Conservation (phyloP, 2,113 vertebrate species). For the Deroptyus accipitrinus region DNA sequence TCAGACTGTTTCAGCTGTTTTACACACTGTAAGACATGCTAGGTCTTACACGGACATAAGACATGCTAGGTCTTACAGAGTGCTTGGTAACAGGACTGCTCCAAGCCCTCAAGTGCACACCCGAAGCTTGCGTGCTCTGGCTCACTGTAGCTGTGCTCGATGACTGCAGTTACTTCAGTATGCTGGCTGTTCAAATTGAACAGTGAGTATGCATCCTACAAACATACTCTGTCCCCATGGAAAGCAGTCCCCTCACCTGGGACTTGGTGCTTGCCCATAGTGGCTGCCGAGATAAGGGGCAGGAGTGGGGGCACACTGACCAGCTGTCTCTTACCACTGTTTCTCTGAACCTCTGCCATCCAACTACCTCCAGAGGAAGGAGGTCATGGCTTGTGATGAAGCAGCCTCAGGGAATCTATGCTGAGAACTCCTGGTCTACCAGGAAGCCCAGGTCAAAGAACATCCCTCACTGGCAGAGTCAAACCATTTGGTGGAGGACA, state of each 20-base stretch:
- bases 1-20: neutral
- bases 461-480: neutral
- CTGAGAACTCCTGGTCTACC: neutral
- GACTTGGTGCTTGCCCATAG: neutral
- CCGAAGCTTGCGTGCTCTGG: rapidly evolving
- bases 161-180: neutral
- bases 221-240: rapidly evolving
- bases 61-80: neutral
- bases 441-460: neutral
- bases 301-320: rapidly evolving
- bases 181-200: neutral
- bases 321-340: neutral
- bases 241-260: neutral
- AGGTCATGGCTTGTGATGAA: rapidly evolving
- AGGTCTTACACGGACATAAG: neutral
- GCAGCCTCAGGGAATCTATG: neutral
- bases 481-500: rapidly evolving
- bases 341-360: neutral
- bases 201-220: neutral
- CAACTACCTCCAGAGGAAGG: neutral
- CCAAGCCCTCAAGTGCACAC: neutral
- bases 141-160: neutral
- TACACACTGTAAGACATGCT: rapidly evolving
- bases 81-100: neutral
- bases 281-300: neutral